Percentiles rank a stretch among this genome's conserved stretches.
phyloP scores from a whole-genome alignment of 2,113 vertebrate genomes.

The Crotophaga sulcirostris region DNA sequence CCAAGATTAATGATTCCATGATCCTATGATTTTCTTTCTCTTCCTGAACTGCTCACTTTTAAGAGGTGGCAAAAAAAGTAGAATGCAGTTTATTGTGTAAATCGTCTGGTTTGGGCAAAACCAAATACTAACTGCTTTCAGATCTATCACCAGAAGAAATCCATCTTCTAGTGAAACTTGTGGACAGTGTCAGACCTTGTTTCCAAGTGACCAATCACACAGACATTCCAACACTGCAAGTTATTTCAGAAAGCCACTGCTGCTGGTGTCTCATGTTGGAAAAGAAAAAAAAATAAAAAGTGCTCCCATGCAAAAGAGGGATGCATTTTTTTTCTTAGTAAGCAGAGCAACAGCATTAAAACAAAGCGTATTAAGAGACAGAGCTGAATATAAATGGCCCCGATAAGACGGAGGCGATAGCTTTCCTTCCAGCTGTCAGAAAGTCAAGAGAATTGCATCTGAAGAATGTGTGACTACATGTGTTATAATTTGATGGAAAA shows the following conservation, averaged over 20 bases:
- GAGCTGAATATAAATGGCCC: neutral
- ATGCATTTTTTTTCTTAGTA: neutral
- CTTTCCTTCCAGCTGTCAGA: conserved; percentile 20
- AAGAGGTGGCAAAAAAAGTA: neutral
- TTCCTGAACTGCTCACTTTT: neutral
- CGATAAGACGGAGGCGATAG: neutral
- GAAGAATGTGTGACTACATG: neutral
- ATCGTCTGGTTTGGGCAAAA: neutral
- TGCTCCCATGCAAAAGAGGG: neutral
- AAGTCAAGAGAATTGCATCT: conserved; percentile 17
- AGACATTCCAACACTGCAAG: accelerated
- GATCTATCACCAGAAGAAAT: neutral
- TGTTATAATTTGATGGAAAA: conserved; percentile 42
- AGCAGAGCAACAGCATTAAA: neutral
- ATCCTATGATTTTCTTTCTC: neutral
- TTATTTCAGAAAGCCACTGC: neutral
- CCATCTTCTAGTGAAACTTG: neutral
- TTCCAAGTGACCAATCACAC: neutral
- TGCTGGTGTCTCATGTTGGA: neutral
- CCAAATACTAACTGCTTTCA: neutral
- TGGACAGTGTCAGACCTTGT: neutral
- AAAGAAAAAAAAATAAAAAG: neutral
- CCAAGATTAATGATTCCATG: no score
- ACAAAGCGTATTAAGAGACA: neutral
- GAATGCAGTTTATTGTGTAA: neutral